Conservation (phyloP, 2,888 invertebrate genomes). For the Epirrita christyi region DNA sequence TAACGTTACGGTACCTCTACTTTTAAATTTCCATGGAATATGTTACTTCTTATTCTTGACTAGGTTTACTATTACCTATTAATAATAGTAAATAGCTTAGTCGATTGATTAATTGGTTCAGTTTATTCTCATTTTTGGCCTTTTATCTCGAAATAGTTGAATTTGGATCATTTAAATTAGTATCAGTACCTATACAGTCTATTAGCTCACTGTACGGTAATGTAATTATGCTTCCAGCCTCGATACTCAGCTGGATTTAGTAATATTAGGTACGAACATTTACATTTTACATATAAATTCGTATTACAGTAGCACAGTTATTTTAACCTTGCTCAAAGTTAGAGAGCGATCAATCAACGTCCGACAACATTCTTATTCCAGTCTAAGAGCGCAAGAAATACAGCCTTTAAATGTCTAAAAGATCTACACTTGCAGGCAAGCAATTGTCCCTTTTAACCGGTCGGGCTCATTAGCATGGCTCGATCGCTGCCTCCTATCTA, state of each 20-base stretch:
- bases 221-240: constrained; percentile 9
- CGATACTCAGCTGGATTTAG: constrained; percentile 32
- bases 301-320: constrained; percentile 53
- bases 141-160: constrained; percentile 8
- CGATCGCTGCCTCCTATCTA: constrained; percentile 68
- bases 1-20: constrained; percentile 24
- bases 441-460: constrained; percentile 76
- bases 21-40: neutral
- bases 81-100: constrained; percentile 1
- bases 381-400: constrained; percentile 63
- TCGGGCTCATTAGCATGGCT: constrained; percentile 74
- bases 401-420: constrained; percentile 68
- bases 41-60: constrained; percentile 1
- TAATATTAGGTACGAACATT: constrained; percentile 47
- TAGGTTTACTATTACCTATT: too few species aligned
- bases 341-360: constrained; percentile 65
- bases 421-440: constrained; percentile 64
- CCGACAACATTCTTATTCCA: constrained; percentile 61
- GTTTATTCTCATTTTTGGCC: constrained; percentile 7
- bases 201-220: constrained; percentile 18
- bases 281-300: constrained; percentile 55
- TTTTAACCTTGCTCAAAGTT: constrained; percentile 50
- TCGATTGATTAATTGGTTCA: neutral
- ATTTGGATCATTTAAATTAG: constrained; percentile 18
- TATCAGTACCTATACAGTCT: constrained; percentile 8